A percentile compares a stretch with the other conserved stretches of the same genome.
Conservation (phyloP, 2,888 invertebrate species). For the Callimorpha dominula region DNA sequence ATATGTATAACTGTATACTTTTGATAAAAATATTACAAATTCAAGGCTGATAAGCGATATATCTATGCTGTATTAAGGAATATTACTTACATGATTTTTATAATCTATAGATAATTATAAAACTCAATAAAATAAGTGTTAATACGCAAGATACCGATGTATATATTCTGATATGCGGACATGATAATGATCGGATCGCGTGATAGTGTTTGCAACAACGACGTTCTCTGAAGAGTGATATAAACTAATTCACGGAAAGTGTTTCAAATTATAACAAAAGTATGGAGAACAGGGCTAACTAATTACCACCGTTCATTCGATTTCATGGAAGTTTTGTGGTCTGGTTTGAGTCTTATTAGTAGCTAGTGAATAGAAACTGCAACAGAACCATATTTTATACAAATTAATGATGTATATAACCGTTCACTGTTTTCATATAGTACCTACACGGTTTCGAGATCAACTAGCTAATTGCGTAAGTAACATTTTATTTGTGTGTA, state of each 20-base stretch:
- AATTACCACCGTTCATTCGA: background rate
- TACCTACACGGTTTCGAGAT: background rate
- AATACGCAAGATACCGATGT: background rate
- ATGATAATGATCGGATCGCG: slow-evolving; percentile 47
- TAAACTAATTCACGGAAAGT: slow-evolving; percentile 38
- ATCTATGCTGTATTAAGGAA: slow-evolving; percentile 10
- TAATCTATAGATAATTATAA: slow-evolving; percentile 21
- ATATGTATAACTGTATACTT: background rate
- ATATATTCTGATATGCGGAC: slow-evolving; percentile 13
- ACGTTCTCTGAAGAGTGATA: background rate
- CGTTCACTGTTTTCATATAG: background rate
- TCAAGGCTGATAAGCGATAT: slow-evolving; percentile 18
- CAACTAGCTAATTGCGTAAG: background rate
- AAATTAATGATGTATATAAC: background rate
- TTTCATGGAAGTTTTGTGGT: too few species aligned
- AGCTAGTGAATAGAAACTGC: slow-evolving; percentile 38
- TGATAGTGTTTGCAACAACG: slow-evolving; percentile 45
- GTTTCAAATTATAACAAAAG: slow-evolving; percentile 19
- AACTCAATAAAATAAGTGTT: slow-evolving; percentile 16
- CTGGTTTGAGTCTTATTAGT: slow-evolving; percentile 35
- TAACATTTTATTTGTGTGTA: background rate
- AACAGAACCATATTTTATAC: slow-evolving; percentile 23
- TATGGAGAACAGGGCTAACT: slow-evolving; percentile 32
- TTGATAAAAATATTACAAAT: slow-evolving; percentile 1
- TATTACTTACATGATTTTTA: slow-evolving; percentile 20